Percentiles rank a stretch among this genome's conserved stretches.
phyloP scores from a whole-genome alignment of 2,888 invertebrate genomes.

The Mayetiola destructor region DNA sequence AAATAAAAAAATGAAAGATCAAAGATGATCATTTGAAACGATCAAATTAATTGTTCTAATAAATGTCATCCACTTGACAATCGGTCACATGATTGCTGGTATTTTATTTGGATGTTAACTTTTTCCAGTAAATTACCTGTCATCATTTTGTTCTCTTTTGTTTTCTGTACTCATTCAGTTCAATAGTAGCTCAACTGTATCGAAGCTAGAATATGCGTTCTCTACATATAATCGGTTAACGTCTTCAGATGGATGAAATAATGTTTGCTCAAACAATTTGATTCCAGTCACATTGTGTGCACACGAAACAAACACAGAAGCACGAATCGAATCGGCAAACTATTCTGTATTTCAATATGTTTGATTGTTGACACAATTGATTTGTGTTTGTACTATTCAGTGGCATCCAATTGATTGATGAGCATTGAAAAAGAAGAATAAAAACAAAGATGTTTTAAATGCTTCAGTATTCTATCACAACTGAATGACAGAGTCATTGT shows the following conservation, averaged over 20 bases:
- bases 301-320: neutral
- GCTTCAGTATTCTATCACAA: neutral
- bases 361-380: slow-evolving; percentile 3
- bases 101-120: no score
- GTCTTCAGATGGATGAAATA: no score
- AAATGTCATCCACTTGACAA: no score
- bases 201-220: no score
- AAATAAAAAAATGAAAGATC: neutral
- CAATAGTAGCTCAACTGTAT: no score
- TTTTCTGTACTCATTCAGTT: no score
- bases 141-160: no score
- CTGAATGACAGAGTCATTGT: neutral
- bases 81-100: no score
- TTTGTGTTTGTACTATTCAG: neutral
- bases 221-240: no score
- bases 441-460: neutral
- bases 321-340: no score
- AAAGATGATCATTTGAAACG: neutral
- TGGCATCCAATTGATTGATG: no score
- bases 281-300: neutral
- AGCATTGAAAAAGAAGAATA: neutral
- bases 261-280: neutral
- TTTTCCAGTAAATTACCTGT: no score
- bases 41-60: neutral
- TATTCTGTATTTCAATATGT: neutral